These are phyloP conservation scores for Adelges cooleyi DNA, from an alignment of 1,140 invertebrate species.

Conservation along the genomic window DNA sequence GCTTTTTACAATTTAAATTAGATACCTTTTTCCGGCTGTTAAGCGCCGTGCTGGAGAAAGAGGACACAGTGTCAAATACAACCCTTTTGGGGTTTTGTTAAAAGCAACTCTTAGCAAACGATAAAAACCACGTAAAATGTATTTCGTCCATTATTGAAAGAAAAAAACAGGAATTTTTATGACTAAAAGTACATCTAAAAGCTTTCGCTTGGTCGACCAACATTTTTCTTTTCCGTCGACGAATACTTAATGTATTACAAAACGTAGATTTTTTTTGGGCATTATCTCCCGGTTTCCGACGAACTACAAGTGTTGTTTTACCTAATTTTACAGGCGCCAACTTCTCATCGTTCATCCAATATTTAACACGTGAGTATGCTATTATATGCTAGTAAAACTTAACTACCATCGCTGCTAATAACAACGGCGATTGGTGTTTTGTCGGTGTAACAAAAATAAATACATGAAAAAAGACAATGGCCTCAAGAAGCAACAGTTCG, in stretches of 20 bases:
- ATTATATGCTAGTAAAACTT: no score
- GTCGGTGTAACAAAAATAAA: no score
- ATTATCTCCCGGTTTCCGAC: no score
- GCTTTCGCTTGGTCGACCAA: background rate
- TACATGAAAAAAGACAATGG: no score
- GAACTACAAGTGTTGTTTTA: no score
- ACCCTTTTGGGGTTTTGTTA: background rate
- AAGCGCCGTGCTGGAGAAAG: background rate
- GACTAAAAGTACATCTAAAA: conserved; percentile 7
- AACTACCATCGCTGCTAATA: no score
- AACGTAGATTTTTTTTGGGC: no score
- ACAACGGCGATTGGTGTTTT: no score
- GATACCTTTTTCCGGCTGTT: background rate
- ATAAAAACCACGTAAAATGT: conserved; percentile 4
- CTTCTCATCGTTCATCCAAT: conserved; percentile 40
- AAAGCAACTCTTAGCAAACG: background rate
- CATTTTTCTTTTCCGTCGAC: no score
- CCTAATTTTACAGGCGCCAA: conserved; percentile 37
- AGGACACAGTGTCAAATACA: background rate
- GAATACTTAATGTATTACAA: no score
- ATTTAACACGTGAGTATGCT: conserved; percentile 39
- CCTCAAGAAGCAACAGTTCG: no score
- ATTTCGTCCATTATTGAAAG: conserved; percentile 1
- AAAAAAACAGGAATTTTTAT: background rate
- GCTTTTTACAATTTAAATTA: conserved; percentile 22